Evolutionary conservation across 1,140 invertebrate genomes (phyloP).

Genomic region (Plutomurus gul): DNA sequence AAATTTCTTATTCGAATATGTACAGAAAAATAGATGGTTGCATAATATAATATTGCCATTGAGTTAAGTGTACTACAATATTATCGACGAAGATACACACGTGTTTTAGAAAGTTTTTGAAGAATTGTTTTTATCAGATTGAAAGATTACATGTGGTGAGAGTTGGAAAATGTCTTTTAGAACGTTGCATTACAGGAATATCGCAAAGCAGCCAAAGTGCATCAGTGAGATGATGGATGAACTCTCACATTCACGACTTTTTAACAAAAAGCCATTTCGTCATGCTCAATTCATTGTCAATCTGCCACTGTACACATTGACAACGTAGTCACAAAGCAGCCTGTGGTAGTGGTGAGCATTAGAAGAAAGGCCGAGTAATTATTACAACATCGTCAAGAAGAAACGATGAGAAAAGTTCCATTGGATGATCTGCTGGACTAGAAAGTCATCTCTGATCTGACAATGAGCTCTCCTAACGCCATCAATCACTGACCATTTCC

Average conservation of each 20-base stretch:
- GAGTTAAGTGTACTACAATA: too few species aligned
- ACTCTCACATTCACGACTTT: neutral
- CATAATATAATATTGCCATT: too few species aligned
- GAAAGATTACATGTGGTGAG: too few species aligned
- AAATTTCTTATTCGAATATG: too few species aligned
- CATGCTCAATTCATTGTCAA: neutral
- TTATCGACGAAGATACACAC: too few species aligned
- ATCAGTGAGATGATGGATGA: neutral
- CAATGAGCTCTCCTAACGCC: slow-evolving; percentile 4
- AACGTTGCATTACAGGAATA: too few species aligned
- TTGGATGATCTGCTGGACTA: neutral
- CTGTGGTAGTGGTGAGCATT: neutral
- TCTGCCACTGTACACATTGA: neutral
- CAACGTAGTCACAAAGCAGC: neutral
- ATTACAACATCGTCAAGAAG: neutral
- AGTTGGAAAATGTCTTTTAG: too few species aligned
- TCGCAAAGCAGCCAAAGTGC: too few species aligned
- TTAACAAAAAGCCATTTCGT: neutral
- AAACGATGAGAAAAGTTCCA: neutral
- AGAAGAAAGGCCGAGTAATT: slow-evolving; percentile 7
- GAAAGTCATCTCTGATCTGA: slow-evolving; percentile 32
- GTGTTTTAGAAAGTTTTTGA: too few species aligned
- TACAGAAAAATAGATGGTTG: too few species aligned
- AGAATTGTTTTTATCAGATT: too few species aligned
- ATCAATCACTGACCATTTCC: slow-evolving; percentile 35